Evolutionary conservation across 2,888 invertebrate genomes (phyloP), one percentile per base, ranked within the genome.

Genomic region (Cybosia mesomella): DNA sequence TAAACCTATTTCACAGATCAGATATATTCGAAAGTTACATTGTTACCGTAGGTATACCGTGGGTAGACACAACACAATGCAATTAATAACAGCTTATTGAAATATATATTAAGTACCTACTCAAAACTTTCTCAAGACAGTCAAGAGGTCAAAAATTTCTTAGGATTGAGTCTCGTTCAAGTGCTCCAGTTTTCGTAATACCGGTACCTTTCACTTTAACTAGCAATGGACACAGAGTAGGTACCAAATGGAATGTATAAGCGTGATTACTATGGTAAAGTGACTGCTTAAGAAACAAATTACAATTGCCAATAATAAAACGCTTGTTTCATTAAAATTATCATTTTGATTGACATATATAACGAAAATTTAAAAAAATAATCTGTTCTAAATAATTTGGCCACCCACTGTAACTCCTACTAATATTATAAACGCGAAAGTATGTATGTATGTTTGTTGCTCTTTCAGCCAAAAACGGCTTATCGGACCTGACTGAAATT

Each of bases 201-300:
- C 64, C 79, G 22, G 9, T 71, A 62, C 64, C 79, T 79, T 79
- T 79, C 79, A 74, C 76, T 78, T 67, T 60, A 11, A 15, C 21
- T 22, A 13, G 58, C 43, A 68, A 24, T 22, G 13, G 15, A 5
- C 32, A 36, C 2, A 18, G 18, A 49, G 49, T n/a, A n/a, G n/a
- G n/a, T 49, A 49, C n/a, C 18, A 8, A 49, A 49, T n/a, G 57
- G 58, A 67, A 62, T 67, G 43, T 24, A 18, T 49, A 61, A 22
- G 49, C 22, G 34, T 34, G 8, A 57, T 32, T 21, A 57, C 58
- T 34, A 34, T 24, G 22, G 54, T 21, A 62, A 67, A 49, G 5
- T 62, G 22, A 60, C 39, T 54, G 53, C 53, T n/a, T n/a, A n/a
- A n/a, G 18, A 53, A 36, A 63, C 9, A 18, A 24, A 24, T 18